phyloP scores from a whole-genome alignment of 1,140 invertebrate species.

The Papilio glaucus region DNA sequence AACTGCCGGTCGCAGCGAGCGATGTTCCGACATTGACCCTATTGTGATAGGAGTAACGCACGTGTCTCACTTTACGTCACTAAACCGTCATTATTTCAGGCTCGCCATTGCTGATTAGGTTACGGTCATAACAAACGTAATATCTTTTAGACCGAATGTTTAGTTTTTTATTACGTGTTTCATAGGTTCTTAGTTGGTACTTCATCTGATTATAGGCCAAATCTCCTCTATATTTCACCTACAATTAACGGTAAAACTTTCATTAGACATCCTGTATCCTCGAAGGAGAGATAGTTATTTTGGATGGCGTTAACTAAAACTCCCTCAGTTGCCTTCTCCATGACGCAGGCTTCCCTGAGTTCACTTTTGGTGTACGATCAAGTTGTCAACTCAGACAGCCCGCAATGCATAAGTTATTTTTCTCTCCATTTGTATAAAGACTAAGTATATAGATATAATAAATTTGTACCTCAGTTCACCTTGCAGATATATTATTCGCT shows the following conservation, averaged over 20 bases:
- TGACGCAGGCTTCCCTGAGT: too few species aligned
- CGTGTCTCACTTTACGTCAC: conserved; percentile 58
- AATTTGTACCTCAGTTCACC: neutral
- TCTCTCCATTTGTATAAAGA: too few species aligned
- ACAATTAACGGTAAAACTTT: neutral
- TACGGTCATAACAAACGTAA: conserved; percentile 37
- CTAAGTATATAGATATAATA: too few species aligned
- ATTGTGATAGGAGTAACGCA: conserved; percentile 61
- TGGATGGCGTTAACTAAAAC: too few species aligned
- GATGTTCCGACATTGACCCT: conserved; percentile 66
- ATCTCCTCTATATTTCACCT: neutral
- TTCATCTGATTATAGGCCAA: neutral
- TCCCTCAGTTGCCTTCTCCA: too few species aligned
- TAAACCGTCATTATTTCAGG: conserved; percentile 40
- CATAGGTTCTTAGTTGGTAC: neutral
- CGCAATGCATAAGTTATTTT: too few species aligned
- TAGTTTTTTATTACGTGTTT: neutral
- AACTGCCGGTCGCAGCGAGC: conserved; percentile 53
- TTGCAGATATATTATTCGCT: neutral
- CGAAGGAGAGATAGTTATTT: too few species aligned
- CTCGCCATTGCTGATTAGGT: conserved; percentile 31
- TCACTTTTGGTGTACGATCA: too few species aligned
- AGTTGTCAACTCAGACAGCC: too few species aligned
- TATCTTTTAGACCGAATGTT: neutral
- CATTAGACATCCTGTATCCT: too few species aligned